Evolutionary conservation across 2,888 invertebrate genomes (phyloP).

Genomic region (Caenorhabditis afra): DNA sequence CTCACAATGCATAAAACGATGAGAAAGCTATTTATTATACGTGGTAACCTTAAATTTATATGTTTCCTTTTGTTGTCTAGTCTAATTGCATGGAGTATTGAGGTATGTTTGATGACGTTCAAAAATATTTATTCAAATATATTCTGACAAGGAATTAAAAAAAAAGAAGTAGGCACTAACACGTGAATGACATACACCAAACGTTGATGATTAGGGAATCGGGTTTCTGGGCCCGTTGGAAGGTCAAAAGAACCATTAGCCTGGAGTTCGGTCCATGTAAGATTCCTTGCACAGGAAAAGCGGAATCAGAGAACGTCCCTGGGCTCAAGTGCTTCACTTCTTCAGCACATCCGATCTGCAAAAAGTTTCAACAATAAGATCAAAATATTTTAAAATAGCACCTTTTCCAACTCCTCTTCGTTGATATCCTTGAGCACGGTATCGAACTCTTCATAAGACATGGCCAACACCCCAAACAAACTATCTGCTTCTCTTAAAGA

Average conservation of each 20-base stretch:
- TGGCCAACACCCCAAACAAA: constrained; percentile 18
- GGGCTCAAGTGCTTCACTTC: constrained; percentile 15
- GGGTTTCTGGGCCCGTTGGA: constrained; percentile 23
- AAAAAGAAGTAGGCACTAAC: too few species aligned
- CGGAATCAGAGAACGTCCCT: constrained; percentile 4
- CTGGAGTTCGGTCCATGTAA: constrained; percentile 30
- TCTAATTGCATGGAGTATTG: too few species aligned
- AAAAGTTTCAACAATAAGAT: constrained; percentile 11
- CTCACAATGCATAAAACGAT: constrained; percentile 37
- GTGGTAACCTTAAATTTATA: too few species aligned
- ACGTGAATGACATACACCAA: constrained; percentile 42
- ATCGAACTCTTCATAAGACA: constrained; percentile 49
- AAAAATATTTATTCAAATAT: too few species aligned
- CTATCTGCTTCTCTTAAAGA: too few species aligned
- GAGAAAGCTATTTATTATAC: constrained; percentile 4
- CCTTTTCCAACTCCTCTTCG: constrained; percentile 48
- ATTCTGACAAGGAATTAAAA: too few species aligned
- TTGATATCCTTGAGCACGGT: constrained; percentile 45
- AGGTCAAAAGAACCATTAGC: constrained; percentile 34
- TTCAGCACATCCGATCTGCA: constrained; percentile 21
- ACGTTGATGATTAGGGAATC: constrained; percentile 18
- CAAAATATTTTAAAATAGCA: constrained; percentile 35
- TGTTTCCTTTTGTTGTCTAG: too few species aligned
- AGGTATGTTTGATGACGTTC: too few species aligned
- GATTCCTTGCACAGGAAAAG: constrained; percentile 32